Conservation (phyloP, 2,888 invertebrate genomes). For the Clostera curtula region DNA sequence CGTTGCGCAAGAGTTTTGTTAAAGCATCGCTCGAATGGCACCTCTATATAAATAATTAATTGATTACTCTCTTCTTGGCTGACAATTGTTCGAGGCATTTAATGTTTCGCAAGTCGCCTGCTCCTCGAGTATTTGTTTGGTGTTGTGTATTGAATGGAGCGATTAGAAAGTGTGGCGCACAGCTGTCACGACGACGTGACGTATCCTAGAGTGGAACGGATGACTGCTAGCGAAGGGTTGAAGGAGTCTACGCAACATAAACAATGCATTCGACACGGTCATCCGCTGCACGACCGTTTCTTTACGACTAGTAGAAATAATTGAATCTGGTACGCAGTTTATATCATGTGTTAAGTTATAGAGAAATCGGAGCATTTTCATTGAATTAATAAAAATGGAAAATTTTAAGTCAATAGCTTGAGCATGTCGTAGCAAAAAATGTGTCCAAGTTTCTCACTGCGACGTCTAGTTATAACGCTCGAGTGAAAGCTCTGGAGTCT, state of each 20-base stretch:
- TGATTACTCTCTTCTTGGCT: slow-evolving; percentile 40
- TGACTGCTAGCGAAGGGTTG: slow-evolving; percentile 61
- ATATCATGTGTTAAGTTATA: too few relatives aligned
- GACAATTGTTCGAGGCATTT: slow-evolving; percentile 55
- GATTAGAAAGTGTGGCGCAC: slow-evolving; percentile 68
- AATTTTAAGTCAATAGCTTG: too few relatives aligned
- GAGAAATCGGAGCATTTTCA: too few relatives aligned
- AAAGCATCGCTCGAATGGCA: slow-evolving; percentile 36
- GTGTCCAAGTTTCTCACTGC: too few relatives aligned
- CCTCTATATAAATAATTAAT: slow-evolving; percentile 57
- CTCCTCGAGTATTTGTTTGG: slow-evolving; percentile 55
- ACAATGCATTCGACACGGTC: slow-evolving; percentile 62
- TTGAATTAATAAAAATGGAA: too few relatives aligned
- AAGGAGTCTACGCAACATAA: slow-evolving; percentile 51
- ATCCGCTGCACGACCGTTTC: slow-evolving; percentile 46
- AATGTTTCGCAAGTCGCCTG: slow-evolving; percentile 59
- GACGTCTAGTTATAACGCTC: slow-evolving; percentile 13
- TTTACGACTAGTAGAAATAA: too few relatives aligned
- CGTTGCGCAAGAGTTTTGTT: slow-evolving; percentile 34
- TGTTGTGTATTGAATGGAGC: slow-evolving; percentile 50
- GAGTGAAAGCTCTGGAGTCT: slow-evolving; percentile 21
- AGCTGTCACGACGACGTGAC: slow-evolving; percentile 70
- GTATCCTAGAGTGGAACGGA: slow-evolving; percentile 68
- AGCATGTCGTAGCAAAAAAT: too few relatives aligned
- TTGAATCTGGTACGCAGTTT: too few relatives aligned